Conservation (phyloP, 2,888 invertebrate genomes). For the Thysanoteuthis rhombus region DNA sequence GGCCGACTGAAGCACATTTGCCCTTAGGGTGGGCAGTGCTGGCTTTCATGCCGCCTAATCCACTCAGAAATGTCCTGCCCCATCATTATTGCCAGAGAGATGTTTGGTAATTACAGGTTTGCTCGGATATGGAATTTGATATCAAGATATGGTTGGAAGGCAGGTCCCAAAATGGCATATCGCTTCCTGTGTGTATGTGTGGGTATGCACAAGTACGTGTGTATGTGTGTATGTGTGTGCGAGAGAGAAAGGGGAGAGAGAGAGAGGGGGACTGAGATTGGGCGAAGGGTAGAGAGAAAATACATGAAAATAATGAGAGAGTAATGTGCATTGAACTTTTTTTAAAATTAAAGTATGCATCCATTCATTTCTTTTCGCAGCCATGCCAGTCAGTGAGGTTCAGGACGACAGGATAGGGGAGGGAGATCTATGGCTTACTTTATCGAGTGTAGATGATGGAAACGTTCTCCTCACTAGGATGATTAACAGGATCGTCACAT, state of each 20-base stretch:
- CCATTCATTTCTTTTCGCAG: no score
- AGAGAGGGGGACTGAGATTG: neutral
- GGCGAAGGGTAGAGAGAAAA: neutral
- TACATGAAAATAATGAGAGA: neutral
- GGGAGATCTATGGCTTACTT: no score
- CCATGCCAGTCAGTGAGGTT: no score
- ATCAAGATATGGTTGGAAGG: conserved; percentile 12
- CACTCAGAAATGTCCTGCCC: neutral
- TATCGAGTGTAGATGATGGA: no score
- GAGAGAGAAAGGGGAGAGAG: neutral
- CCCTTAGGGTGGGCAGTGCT: neutral
- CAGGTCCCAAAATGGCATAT: conserved; percentile 12
- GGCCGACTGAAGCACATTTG: neutral
- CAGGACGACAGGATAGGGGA: no score
- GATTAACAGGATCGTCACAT: no score
- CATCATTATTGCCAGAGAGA: conserved; percentile 12
- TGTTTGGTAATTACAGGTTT: neutral
- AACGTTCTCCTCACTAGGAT: no score
- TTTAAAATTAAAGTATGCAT: no score
- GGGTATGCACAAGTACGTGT: neutral
- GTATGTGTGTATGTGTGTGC: neutral
- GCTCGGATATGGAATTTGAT: neutral
- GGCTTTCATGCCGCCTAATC: conserved; percentile 12
- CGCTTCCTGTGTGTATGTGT: neutral
- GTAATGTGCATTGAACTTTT: neutral